Evolutionary conservation across 2,797 vertebrate species (phyloP).

Genomic region (Sebastes kiyomatsui): DNA sequence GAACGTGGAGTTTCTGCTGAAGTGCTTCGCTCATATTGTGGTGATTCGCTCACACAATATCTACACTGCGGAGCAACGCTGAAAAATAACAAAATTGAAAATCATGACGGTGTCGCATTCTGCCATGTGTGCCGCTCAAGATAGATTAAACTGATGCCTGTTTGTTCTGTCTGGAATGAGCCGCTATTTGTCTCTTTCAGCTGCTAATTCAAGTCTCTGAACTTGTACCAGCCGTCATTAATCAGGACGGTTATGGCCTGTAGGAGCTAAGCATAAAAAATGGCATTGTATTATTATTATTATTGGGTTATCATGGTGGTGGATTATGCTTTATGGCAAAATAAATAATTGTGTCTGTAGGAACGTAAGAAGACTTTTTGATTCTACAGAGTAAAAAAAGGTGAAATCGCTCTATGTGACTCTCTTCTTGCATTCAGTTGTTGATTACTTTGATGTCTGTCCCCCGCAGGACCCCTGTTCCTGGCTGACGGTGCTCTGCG

Average conservation of each 20-base stretch:
- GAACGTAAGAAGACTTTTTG: slow-evolving; percentile 28
- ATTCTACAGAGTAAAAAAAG: slow-evolving; percentile 33
- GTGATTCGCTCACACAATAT: slow-evolving; percentile 44
- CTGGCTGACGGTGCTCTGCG: slow-evolving; percentile 51
- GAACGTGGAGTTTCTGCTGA: slow-evolving; percentile 60
- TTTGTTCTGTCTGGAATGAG: slow-evolving; percentile 30
- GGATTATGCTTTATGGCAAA: slow-evolving; percentile 14
- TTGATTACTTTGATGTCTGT: slow-evolving; percentile 62
- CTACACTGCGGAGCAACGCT: slow-evolving; percentile 9
- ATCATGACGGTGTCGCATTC: slow-evolving; percentile 30
- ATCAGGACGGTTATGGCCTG: slow-evolving; percentile 25
- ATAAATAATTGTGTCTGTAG: slow-evolving; percentile 33
- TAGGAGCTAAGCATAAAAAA: slow-evolving; percentile 5
- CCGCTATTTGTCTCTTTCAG: slow-evolving; percentile 19
- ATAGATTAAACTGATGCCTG: slow-evolving; percentile 46
- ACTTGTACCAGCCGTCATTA: slow-evolving; percentile 34
- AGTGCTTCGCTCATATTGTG: slow-evolving; percentile 52
- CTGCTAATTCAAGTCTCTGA: slow-evolving; percentile 7
- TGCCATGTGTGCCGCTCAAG: slow-evolving; percentile 40
- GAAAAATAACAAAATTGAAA: slow-evolving; percentile 58
- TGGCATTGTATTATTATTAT: slow-evolving; percentile 23
- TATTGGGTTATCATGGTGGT: slow-evolving; percentile 28
- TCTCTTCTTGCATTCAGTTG: slow-evolving; percentile 34
- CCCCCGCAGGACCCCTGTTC: slow-evolving; percentile 53
- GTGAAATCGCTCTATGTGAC: slow-evolving; percentile 24